Conservation (phyloP, 2,113 vertebrate species). For the Burhinus oedicnemus region DNA sequence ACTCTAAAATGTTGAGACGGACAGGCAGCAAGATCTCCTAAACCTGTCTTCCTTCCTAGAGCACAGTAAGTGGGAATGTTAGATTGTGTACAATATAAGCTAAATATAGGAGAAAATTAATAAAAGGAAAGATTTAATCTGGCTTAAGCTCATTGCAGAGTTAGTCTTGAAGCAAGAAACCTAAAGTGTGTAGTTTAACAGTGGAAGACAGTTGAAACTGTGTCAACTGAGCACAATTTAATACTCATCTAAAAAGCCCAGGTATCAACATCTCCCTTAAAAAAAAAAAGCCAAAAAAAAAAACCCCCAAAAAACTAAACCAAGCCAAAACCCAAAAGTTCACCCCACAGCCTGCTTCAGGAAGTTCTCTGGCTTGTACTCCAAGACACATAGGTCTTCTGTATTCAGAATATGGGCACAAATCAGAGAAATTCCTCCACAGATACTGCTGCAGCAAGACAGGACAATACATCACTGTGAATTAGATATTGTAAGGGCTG, state of each 20-base stretch:
- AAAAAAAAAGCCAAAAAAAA: neutral
- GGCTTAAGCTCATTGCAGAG: neutral
- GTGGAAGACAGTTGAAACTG: neutral
- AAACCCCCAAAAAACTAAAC: no score
- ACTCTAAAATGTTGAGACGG: neutral
- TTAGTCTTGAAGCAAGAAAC: neutral
- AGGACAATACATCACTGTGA: neutral
- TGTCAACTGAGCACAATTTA: neutral
- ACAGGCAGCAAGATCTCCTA: neutral
- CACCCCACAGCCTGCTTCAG: neutral
- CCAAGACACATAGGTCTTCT: neutral
- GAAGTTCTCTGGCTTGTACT: neutral
- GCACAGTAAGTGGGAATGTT: neutral
- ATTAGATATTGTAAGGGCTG: neutral
- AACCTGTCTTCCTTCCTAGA: neutral
- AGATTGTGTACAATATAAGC: neutral
- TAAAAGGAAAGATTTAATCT: neutral
- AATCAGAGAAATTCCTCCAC: neutral
- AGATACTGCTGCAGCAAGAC: neutral
- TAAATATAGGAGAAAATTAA: neutral
- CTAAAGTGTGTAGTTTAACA: neutral
- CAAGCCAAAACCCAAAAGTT: neutral
- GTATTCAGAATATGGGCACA: neutral
- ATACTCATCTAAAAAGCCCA: neutral
- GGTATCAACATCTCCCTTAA: neutral